Evolutionary conservation across 2,113 vertebrate genomes (phyloP).

Genomic region (Macheiramphus alcinus): DNA sequence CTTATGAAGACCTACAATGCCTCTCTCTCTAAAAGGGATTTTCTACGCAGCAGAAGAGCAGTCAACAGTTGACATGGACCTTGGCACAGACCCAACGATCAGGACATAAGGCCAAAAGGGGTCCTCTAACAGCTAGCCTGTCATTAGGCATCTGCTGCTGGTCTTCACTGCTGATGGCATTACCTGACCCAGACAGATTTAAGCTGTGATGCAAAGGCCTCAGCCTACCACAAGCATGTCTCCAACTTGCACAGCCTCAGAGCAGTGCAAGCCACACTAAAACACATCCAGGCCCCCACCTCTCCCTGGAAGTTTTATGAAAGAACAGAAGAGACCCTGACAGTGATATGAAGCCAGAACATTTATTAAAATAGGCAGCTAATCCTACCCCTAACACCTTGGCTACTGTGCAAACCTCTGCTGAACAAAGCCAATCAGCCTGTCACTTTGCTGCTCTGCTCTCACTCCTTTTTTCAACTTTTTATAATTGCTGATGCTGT

Average conservation of each 20-base stretch:
- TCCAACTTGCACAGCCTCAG: neutral
- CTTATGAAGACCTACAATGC: neutral
- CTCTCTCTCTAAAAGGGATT: neutral
- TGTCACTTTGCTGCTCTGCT: neutral
- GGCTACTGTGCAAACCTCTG: neutral
- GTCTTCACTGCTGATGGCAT: neutral
- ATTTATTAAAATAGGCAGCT: neutral
- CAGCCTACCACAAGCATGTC: neutral
- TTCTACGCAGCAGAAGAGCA: accelerated
- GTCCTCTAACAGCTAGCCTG: neutral
- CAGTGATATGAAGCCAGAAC: neutral
- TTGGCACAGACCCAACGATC: neutral
- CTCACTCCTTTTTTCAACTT: neutral
- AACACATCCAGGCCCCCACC: neutral
- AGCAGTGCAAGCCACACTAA: neutral
- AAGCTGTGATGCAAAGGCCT: neutral
- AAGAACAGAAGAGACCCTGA: neutral
- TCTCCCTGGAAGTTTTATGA: neutral
- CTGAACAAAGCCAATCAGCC: neutral
- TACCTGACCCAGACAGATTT: neutral
- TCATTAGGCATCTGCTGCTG: neutral
- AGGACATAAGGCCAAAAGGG: neutral
- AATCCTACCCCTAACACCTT: neutral
- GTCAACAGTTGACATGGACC: neutral
- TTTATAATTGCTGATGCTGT: neutral